A percentile compares a stretch with the other conserved stretches of the same genome.
phyloP scores from a whole-genome alignment of 2,797 vertebrate species.

The Macropodus opercularis region DNA sequence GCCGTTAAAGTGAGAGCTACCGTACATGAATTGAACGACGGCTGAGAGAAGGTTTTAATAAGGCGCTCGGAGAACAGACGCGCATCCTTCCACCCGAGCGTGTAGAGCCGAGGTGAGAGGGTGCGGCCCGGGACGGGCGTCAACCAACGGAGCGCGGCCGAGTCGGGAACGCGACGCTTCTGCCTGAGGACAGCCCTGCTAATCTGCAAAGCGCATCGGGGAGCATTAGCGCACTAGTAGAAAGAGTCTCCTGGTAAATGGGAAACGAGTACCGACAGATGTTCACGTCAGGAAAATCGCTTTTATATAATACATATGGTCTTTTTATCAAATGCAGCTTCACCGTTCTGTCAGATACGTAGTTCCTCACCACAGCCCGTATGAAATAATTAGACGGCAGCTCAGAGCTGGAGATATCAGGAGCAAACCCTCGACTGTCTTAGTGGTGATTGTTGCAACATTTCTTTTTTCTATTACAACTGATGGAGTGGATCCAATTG shows the following conservation, averaged over 20 bases:
- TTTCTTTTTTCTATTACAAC: constrained; percentile 40
- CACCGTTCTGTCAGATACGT: constrained; percentile 5
- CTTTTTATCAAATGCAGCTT: constrained; percentile 15
- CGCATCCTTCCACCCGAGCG: constrained; percentile 23
- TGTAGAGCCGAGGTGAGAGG: constrained; percentile 64
- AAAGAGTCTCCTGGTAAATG: constrained; percentile 24
- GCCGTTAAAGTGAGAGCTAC: constrained; percentile 55
- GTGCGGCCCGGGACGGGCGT: constrained; percentile 53
- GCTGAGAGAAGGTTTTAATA: constrained; percentile 57
- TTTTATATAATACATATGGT: background rate
- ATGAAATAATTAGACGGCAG: constrained; percentile 47
- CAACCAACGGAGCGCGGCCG: constrained; percentile 45
- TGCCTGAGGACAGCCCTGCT: constrained; percentile 42
- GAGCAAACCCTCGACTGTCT: constrained; percentile 25
- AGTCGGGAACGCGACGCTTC: constrained; percentile 46
- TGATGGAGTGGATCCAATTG: constrained; percentile 67
- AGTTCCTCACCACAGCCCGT: constrained; percentile 18
- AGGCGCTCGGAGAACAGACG: constrained; percentile 59
- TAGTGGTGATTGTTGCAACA: constrained; percentile 32
- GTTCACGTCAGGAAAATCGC: constrained; percentile 10
- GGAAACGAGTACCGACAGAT: constrained; percentile 12
- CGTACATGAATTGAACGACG: constrained; percentile 1
- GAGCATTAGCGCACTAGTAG: constrained; percentile 29
- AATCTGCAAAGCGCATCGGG: constrained; percentile 67
- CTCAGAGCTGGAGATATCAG: constrained; percentile 52